Conservation (phyloP, 1,140 invertebrate species). For the Drosophila guanche region DNA sequence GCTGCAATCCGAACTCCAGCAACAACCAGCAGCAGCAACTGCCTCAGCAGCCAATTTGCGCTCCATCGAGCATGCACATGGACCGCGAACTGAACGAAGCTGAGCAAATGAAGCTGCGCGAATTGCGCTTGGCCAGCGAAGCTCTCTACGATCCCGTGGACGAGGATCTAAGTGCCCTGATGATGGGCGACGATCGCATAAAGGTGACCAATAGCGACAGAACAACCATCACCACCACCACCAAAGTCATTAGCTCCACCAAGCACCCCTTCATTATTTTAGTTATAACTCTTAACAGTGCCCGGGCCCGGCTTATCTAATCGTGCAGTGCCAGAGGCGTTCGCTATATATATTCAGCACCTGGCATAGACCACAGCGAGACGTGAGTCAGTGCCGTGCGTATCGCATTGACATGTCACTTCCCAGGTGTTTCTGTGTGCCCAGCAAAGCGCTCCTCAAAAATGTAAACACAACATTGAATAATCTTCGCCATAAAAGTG, state of each 20-base stretch:
- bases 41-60: constrained; percentile 63
- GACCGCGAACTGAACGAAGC: constrained; percentile 91
- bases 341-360: constrained; percentile 56
- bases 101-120: constrained; percentile 91
- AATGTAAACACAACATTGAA: constrained; percentile 72
- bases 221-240: constrained; percentile 1
- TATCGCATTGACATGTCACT: constrained; percentile 19
- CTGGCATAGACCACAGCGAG: constrained; percentile 25
- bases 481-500: constrained; percentile 38
- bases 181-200: constrained; percentile 86
- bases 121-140: constrained; percentile 93
- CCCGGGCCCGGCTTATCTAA: constrained; percentile 59
- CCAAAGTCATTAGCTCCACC: no score
- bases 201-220: constrained; percentile 83
- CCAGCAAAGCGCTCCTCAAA: constrained; percentile 48
- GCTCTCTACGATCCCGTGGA: constrained; percentile 91
- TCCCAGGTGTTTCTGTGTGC: constrained; percentile 55
- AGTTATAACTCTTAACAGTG: constrained; percentile 37
- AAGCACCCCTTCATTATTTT: constrained; percentile 26
- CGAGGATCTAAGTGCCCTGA: constrained; percentile 89
- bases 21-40: constrained; percentile 42
- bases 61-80: constrained; percentile 80
- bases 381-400: constrained; percentile 64
- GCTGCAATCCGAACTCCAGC: constrained; percentile 17
- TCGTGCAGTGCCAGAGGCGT: constrained; percentile 37